Evolutionary conservation across 23 tunicate species (phyloP).

Genomic region (Ascidia mentula): DNA sequence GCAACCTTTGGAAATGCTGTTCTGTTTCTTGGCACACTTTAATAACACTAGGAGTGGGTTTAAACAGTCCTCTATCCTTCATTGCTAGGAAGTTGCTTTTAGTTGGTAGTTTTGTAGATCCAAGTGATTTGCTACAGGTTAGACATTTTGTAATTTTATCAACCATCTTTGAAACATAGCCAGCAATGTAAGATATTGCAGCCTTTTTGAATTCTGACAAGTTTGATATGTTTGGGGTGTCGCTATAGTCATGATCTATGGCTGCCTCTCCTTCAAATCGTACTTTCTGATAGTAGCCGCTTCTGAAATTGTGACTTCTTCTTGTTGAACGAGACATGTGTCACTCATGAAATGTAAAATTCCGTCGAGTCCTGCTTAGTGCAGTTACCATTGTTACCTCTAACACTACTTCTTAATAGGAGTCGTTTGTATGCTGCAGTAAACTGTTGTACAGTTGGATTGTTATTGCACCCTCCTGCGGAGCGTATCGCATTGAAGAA

Average conservation of each 20-base stretch:
- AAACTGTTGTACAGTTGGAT: neutral
- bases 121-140: neutral
- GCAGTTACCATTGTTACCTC: neutral
- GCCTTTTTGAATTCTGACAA: neutral
- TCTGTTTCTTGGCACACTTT: neutral
- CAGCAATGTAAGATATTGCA: conserved; percentile 3
- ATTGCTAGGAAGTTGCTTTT: neutral
- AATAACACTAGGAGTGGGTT: neutral
- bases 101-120: neutral
- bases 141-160: neutral
- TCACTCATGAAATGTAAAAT: neutral
- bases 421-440: conserved; percentile 6
- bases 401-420: neutral
- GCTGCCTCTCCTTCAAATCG: neutral
- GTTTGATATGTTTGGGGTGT: neutral
- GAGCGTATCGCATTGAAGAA: conserved; percentile 3
- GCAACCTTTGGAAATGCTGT: neutral
- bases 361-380: neutral
- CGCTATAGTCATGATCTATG: neutral
- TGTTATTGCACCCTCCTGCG: conserved; percentile 4
- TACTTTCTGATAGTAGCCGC: conserved; percentile 9
- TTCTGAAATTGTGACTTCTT: neutral
- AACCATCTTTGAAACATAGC: conserved; percentile 11
- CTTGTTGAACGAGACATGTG: neutral
- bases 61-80: neutral